Evolutionary conservation across 2,888 invertebrate species (phyloP).

Genomic region (Branchellion lobata): DNA sequence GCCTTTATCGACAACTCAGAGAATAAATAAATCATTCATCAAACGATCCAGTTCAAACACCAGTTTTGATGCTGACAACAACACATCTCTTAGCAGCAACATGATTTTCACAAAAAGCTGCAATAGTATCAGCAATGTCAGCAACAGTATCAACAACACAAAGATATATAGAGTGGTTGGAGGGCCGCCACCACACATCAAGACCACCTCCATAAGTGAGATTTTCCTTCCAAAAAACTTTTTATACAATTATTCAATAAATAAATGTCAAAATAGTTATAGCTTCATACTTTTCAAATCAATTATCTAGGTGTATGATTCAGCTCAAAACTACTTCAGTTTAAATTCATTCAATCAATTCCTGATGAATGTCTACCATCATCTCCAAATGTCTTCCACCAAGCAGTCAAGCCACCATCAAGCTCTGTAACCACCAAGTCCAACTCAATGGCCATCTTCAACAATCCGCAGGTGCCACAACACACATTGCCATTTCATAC

Average conservation of each 20-base stretch:
- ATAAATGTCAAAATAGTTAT: too few relatives aligned
- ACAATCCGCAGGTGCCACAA: conserved; percentile 13
- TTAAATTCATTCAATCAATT: too few relatives aligned
- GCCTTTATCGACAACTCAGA: conserved; percentile 36
- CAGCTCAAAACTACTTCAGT: too few relatives aligned
- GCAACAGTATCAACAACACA: conserved; percentile 24
- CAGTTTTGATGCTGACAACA: background rate
- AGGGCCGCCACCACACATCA: conserved; percentile 2
- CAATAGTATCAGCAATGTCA: background rate
- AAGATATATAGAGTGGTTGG: background rate
- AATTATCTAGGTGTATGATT: too few relatives aligned
- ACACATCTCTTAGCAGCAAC: background rate
- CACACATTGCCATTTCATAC: too few relatives aligned
- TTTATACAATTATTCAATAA: too few relatives aligned
- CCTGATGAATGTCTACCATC: background rate
- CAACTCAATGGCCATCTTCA: conserved; percentile 30
- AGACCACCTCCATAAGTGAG: background rate
- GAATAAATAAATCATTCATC: conserved; percentile 44
- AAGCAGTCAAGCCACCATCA: background rate
- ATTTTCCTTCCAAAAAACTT: too few relatives aligned
- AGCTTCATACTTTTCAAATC: too few relatives aligned
- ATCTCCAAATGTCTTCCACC: background rate
- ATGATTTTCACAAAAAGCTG: background rate
- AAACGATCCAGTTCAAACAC: conserved; percentile 7
- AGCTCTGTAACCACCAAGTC: conserved; percentile 7